A percentile compares a stretch with the other conserved stretches of the same genome.
These are phyloP conservation scores for Ptychochromis oligacanthus DNA, from an alignment of 2,113 vertebrate species.

Conservation along the genomic window DNA sequence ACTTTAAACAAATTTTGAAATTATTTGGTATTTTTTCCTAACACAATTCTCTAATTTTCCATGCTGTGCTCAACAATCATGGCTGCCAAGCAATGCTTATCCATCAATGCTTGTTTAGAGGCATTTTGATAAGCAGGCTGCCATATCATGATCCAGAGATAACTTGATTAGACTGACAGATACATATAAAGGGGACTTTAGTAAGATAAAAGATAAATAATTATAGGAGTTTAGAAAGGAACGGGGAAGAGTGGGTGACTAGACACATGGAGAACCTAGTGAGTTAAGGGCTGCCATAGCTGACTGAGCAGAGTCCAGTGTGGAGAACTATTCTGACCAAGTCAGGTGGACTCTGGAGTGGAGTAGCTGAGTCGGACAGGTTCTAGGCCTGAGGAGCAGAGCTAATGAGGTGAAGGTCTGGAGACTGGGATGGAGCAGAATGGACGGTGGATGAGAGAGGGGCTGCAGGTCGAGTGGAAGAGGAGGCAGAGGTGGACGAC, in stretches of 20 bases:
- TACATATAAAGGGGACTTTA: background rate
- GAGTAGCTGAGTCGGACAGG: background rate
- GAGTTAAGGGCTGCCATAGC: background rate
- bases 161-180: background rate
- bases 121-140: background rate
- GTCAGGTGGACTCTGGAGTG: background rate
- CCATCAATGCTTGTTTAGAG: background rate
- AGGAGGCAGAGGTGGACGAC: background rate
- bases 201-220: background rate
- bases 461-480: background rate
- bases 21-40: background rate
- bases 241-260: background rate
- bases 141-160: background rate
- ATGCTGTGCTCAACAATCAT: background rate
- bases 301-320: background rate
- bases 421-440: too few relatives aligned
- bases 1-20: background rate
- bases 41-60: background rate
- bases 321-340: background rate
- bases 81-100: background rate
- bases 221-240: background rate
- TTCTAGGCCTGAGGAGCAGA: background rate
- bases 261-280: rapidly evolving
- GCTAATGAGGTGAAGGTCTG: background rate
- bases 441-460: too few relatives aligned